phyloP scores from a whole-genome alignment of 2,113 vertebrate species.

The Sinosuthora webbiana region DNA sequence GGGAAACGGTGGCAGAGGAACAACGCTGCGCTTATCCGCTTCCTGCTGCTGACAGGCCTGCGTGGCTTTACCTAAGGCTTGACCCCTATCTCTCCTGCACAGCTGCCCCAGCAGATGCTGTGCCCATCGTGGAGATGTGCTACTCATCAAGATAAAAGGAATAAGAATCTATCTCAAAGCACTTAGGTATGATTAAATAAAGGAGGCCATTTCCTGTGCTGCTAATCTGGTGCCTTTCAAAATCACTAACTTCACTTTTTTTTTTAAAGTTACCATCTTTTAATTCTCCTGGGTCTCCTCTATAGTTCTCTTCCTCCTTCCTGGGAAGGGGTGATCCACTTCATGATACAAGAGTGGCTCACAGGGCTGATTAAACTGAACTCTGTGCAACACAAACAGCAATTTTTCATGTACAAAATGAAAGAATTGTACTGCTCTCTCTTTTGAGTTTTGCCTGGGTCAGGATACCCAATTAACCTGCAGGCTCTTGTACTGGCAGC shows the following conservation, averaged over 20 bases:
- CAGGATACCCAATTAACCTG: slow-evolving; percentile 72
- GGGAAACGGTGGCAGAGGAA: background rate
- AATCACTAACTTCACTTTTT: slow-evolving; percentile 55
- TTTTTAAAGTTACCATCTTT: slow-evolving; percentile 45
- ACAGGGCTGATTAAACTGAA: slow-evolving; percentile 68
- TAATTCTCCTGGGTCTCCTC: slow-evolving; percentile 42
- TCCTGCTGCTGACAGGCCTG: slow-evolving; percentile 30
- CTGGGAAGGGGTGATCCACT: slow-evolving; percentile 47
- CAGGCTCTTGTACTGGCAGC: slow-evolving; percentile 48
- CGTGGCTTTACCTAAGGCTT: slow-evolving; percentile 14
- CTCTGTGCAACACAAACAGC: slow-evolving; percentile 52
- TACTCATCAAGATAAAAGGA: slow-evolving; percentile 62
- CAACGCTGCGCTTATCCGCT: background rate
- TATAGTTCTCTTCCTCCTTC: slow-evolving; percentile 36
- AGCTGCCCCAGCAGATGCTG: slow-evolving; percentile 43
- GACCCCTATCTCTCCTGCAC: slow-evolving; percentile 43
- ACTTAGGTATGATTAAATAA: slow-evolving; percentile 65
- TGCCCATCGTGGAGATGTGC: slow-evolving; percentile 25
- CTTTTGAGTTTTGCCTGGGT: slow-evolving; percentile 70
- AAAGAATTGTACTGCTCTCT: slow-evolving; percentile 59
- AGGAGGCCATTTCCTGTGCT: slow-evolving; percentile 61
- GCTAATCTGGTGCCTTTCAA: slow-evolving; percentile 61
- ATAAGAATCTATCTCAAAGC: slow-evolving; percentile 57
- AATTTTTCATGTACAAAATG: slow-evolving; percentile 54
- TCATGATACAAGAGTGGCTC: slow-evolving; percentile 23